phyloP scores from a whole-genome alignment of 2,888 invertebrate species.

The Brachypalpus laphriformis region DNA sequence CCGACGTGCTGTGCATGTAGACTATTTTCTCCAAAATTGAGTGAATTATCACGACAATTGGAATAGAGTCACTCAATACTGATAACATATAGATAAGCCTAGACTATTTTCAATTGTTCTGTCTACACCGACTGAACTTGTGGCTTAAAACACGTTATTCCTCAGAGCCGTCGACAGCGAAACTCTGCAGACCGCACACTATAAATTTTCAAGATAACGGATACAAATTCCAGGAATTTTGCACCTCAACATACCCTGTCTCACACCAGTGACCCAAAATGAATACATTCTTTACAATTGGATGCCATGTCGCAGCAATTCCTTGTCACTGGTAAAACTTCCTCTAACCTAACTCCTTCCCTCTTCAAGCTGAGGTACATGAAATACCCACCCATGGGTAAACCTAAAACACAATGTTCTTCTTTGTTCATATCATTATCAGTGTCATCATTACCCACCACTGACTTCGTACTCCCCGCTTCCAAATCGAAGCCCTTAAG shows the following conservation, averaged over 20 bases:
- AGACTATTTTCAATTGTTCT: too few species aligned
- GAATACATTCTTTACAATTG: not conserved
- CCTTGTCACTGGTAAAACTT: not conserved
- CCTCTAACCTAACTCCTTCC: not conserved
- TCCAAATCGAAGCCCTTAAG: not conserved
- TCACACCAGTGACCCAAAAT: not conserved
- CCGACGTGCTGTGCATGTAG: too few species aligned
- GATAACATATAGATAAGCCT: too few species aligned
- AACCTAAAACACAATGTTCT: constrained; percentile 7
- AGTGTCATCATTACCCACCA: constrained; percentile 9
- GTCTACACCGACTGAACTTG: too few species aligned
- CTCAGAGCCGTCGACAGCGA: not conserved
- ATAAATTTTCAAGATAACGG: not conserved
- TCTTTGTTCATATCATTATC: constrained; percentile 11
- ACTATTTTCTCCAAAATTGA: too few species aligned
- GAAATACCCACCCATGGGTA: not conserved
- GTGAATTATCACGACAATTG: too few species aligned
- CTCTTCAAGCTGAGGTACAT: not conserved
- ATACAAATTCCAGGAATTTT: not conserved
- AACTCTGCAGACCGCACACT: not conserved
- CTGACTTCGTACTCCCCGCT: not conserved
- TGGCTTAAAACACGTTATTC: not conserved
- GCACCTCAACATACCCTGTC: not conserved
- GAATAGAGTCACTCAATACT: too few species aligned
- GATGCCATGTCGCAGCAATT: not conserved